Conservation (phyloP, 1,140 invertebrate species). For the Drosophila sp. region DNA sequence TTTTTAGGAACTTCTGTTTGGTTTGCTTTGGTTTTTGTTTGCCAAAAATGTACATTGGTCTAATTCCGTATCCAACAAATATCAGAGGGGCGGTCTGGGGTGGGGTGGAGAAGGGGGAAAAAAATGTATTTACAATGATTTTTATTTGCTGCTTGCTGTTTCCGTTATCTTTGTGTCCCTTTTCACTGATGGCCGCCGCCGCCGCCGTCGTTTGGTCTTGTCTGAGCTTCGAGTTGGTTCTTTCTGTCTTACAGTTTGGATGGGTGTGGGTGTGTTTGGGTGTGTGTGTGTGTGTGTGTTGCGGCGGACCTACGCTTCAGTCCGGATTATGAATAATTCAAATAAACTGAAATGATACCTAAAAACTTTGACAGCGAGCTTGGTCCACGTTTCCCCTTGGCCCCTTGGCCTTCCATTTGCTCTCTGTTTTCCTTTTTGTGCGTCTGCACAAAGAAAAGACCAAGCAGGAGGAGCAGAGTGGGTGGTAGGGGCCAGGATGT, state of each 20-base stretch:
- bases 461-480: conserved; percentile 26
- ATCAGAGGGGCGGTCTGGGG: not conserved
- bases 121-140: conserved; percentile 73
- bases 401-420: not conserved
- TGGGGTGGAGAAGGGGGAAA: not conserved
- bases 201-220: conserved; percentile 16
- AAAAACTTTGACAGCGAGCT: conserved; percentile 76
- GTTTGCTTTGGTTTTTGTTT: conserved; percentile 43
- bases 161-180: conserved; percentile 67
- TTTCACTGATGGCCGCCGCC: conserved; percentile 25
- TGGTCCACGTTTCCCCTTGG: not conserved
- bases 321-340: conserved; percentile 80
- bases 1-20: conserved; percentile 28
- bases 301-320: conserved; percentile 52
- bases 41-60: conserved; percentile 17
- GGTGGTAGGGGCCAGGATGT: not conserved
- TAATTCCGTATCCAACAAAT: conserved; percentile 5
- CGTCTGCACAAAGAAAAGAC: conserved; percentile 25
- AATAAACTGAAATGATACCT: conserved; percentile 81
- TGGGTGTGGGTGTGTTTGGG: not conserved
- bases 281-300: conserved; percentile 17
- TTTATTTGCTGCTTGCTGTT: conserved; percentile 62
- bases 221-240: conserved; percentile 29
- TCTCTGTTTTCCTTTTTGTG: conserved; percentile 3
- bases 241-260: conserved; percentile 52